Evolutionary conservation across 2,113 vertebrate genomes (phyloP).

Genomic region (Struthidea cinerea): DNA sequence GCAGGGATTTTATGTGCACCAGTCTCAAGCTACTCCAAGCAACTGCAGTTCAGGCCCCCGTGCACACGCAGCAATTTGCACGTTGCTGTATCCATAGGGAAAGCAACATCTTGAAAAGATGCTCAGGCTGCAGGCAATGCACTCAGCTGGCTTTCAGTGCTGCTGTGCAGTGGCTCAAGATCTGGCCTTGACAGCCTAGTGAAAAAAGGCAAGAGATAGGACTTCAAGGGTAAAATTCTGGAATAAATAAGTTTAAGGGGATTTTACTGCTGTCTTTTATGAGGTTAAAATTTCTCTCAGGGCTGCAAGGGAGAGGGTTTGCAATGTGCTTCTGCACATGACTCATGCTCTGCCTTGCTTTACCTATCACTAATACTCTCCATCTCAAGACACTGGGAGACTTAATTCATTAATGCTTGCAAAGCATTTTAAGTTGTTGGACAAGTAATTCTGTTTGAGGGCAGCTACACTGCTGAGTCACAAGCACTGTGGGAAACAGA

Average conservation of each 20-base stretch:
- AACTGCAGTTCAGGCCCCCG: neutral
- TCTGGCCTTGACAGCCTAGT: neutral
- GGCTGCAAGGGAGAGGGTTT: neutral
- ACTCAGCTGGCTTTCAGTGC: neutral
- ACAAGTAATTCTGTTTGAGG: constrained; percentile 37
- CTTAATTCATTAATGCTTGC: constrained; percentile 39
- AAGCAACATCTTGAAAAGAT: neutral
- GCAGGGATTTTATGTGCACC: neutral
- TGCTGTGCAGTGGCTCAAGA: neutral
- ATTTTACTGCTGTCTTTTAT: neutral
- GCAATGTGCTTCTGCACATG: neutral
- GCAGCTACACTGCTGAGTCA: constrained; percentile 38
- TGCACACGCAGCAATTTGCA: neutral
- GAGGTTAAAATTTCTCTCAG: neutral
- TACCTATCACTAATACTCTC: neutral
- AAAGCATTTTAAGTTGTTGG: constrained; percentile 43
- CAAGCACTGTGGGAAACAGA: constrained; percentile 45
- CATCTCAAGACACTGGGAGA: neutral
- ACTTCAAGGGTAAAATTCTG: neutral
- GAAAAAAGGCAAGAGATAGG: neutral
- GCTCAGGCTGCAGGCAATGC: neutral
- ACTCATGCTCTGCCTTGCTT: neutral
- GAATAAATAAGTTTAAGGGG: neutral
- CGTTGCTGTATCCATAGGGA: neutral
- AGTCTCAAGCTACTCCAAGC: neutral